Evolutionary conservation across 1,140 invertebrate species (phyloP), one percentile per base, ranked within the genome.

Genomic region (Drosophila parvula): DNA sequence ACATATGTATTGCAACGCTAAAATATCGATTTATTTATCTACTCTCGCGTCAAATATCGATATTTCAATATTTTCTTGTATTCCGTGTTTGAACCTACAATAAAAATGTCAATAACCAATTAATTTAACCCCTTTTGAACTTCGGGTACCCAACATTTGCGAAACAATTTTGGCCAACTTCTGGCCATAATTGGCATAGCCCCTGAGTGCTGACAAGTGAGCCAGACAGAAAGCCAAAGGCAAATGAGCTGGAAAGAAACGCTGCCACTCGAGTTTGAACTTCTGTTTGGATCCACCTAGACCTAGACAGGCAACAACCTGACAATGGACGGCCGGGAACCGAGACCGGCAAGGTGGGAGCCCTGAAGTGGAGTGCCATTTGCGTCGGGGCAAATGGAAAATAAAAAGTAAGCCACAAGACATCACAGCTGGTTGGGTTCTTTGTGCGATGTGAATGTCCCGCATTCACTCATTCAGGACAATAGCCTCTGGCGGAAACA

Each of bases 271-370:
- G 69, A 71, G 69, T 48, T 59, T 81, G 65, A 82, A 82, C 67
- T 79, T 77, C 55, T 70, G 60, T 60, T 48, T 51, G 61, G 63
- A 41, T 27, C 16, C 45, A 43, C 73, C 78, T 89, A 84, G 81
- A 84, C 81, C 78, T 89, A 64, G 61, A 64, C 61, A 83, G 79
- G 79, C 83, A 86, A 86, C 83, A 89, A 86, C 83, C 83, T 88
- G 73, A 88, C 82, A 85, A 85, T 88, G 83, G 45, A 62, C 45
- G 57, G 43, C 59, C 27, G 53, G 60, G 41, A 48, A 38, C 48
- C 11, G 12, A 28, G 32, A 32, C 50, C 40, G 59, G 51, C 59
- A 62, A 71, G 50, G 61, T 58, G 47, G 48, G 41, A 44, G 27
- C 47, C 50, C 36, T 43, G 22, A 71, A 59, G 65, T 59, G 69